Percentiles rank a stretch among this genome's conserved stretches.
phyloP scores from a whole-genome alignment of 2,113 vertebrate genomes.

The Girardinichthys multiradiatus region DNA sequence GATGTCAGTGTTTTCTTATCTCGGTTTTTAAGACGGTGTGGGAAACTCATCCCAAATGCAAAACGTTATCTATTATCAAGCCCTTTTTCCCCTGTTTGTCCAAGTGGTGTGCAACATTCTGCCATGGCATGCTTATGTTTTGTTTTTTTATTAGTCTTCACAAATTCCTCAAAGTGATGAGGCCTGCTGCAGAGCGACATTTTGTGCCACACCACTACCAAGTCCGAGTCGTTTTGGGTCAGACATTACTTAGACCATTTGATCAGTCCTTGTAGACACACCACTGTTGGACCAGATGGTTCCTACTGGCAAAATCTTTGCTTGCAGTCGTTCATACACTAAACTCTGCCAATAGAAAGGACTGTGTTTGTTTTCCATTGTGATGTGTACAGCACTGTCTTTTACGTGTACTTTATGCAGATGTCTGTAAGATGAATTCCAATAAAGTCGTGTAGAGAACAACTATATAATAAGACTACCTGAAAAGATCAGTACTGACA shows the following conservation, averaged over 20 bases:
- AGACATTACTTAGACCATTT: constrained; percentile 47
- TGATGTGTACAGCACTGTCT: constrained; percentile 81
- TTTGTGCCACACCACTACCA: constrained; percentile 36
- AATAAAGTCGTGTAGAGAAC: constrained; percentile 73
- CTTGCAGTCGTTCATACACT: constrained; percentile 53
- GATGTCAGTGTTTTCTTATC: constrained; percentile 75
- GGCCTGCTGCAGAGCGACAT: constrained; percentile 38
- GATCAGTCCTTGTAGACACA: constrained; percentile 46
- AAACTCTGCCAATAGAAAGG: constrained; percentile 50
- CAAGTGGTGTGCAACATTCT: constrained; percentile 66
- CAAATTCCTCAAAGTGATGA: constrained; percentile 45
- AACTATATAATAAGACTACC: constrained; percentile 77
- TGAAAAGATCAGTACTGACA: constrained; percentile 75
- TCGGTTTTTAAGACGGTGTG: constrained; percentile 57
- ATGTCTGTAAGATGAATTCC: constrained; percentile 70
- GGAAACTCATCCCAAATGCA: constrained; percentile 54
- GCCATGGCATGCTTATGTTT: constrained; percentile 53
- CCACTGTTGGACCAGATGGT: constrained; percentile 41
- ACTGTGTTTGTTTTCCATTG: constrained; percentile 59
- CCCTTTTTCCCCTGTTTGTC: constrained; percentile 62
- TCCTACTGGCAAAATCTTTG: constrained; percentile 50
- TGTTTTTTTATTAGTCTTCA: constrained; percentile 1
- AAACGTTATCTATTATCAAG: constrained; percentile 48
- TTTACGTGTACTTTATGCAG: constrained; percentile 79
- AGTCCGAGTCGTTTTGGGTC: constrained; percentile 62